Evolutionary conservation across 2,888 invertebrate species (phyloP), one percentile per base, ranked within the genome.

Genomic region (Brenthis ino): DNA sequence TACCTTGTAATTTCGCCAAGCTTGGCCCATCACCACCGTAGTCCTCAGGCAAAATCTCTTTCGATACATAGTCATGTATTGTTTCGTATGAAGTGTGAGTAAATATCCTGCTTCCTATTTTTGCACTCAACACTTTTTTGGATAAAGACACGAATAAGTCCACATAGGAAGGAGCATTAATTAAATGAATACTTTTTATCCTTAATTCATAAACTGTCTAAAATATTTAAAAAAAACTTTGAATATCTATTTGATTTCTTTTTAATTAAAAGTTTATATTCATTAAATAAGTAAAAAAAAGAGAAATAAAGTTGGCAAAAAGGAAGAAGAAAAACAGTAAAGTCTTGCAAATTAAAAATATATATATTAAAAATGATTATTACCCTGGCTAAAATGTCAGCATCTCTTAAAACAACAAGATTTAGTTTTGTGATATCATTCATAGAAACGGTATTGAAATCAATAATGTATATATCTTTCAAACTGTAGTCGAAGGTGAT

Each of bases 101-200:
- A 2, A 72, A n/a, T n/a, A 82, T 72, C 13, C 80, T 70, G 3
- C 72, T 67, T 0, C 58, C 74, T 0, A 85, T 55, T 64, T 85
- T 85, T 0, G 75, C 74, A 54, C 78, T 82, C 14, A 84, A 64
- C 0, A 84, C 70, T 70, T 81, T 84, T 70, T 86, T 92, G 0
- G 89, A 50, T 6, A 93, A 60, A 1, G 76, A 74, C 3, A 90
- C 68, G 0, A 92, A 20, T 3, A 83, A 78, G 55, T 88, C 84
- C 1, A 91, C 78, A 55, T 87, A 78, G 65, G 83, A 86, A 0
- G 89, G 88, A 0, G 81, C 68, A 55, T 91, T 86, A 28, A 93
- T 72, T 11, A 91, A 75, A 67, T 91, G 86, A 8, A 92, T 82
- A 0, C 78, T 79, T 70, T 86, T 87, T 53, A 92, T 69, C 74